Evolutionary conservation across 64 coral and sea anemone genomes (phyloP).

Genomic region (Montipora sp.): DNA sequence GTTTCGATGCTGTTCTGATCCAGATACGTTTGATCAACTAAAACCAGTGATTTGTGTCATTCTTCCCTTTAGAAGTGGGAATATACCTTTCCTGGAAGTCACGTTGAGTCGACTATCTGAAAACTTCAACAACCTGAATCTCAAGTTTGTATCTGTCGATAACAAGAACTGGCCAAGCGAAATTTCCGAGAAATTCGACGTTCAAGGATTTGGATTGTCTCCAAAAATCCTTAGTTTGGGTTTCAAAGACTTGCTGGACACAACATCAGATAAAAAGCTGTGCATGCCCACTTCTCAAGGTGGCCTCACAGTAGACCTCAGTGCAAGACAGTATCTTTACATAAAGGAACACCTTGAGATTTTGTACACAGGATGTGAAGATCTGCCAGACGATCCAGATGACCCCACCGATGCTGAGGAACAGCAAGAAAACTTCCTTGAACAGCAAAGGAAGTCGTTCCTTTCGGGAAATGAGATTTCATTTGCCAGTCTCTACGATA

Average conservation of each 20-base stretch:
- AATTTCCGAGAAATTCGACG: no score
- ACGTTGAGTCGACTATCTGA: constrained; percentile 66
- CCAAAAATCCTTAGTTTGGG: constrained; percentile 31
- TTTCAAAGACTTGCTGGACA: neutral
- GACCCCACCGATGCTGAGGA: neutral
- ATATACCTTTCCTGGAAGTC: constrained; percentile 38
- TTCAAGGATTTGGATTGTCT: no score
- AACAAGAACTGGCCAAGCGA: neutral
- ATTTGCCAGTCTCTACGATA: constrained; percentile 72
- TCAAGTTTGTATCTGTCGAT: constrained; percentile 54
- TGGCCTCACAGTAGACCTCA: constrained; percentile 12
- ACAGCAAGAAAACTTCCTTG: neutral
- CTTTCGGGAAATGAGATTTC: constrained; percentile 79
- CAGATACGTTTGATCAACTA: constrained; percentile 77
- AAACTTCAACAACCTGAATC: constrained; percentile 73
- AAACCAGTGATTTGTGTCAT: constrained; percentile 78
- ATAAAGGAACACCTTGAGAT: constrained; percentile 72
- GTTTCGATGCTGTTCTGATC: constrained; percentile 79
- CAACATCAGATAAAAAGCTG: neutral
- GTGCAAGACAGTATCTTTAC: constrained; percentile 60
- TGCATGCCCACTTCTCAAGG: constrained; percentile 81
- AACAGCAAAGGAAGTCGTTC: constrained; percentile 71
- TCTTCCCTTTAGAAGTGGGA: constrained; percentile 47
- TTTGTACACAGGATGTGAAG: constrained; percentile 74
- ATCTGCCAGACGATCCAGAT: constrained; percentile 56